Evolutionary conservation across 2,888 invertebrate species (phyloP).

Genomic region (Phyllotreta cruciferae): DNA sequence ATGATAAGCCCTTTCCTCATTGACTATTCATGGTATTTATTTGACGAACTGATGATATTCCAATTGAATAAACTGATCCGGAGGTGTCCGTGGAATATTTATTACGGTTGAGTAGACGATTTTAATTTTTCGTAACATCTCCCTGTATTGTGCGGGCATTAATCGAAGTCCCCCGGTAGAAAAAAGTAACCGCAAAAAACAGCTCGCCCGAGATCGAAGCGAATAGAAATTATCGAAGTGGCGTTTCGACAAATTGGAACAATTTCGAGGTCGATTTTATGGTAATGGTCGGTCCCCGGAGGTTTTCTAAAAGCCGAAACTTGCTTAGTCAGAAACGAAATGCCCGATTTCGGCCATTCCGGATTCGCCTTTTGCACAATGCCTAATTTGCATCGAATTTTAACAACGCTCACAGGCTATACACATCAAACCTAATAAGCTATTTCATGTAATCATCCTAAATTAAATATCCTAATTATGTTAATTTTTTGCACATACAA

Average conservation of each 20-base stretch:
- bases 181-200: conserved; percentile 18
- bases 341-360: conserved; percentile 29
- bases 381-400: conserved; percentile 24
- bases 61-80: conserved; percentile 51
- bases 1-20: conserved; percentile 49
- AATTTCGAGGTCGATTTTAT: conserved; percentile 49
- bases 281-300: conserved; percentile 52
- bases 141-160: background rate
- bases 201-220: background rate
- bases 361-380: conserved; percentile 19
- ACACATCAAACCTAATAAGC: background rate
- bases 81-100: conserved; percentile 41
- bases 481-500: no score
- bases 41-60: conserved; percentile 52
- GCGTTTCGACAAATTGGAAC: conserved; percentile 41
- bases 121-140: background rate
- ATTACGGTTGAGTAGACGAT: no score
- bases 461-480: background rate
- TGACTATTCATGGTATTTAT: conserved; percentile 53
- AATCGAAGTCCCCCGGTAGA: conserved; percentile 15
- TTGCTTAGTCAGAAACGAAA: conserved; percentile 52
- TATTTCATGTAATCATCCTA: conserved; percentile 5
- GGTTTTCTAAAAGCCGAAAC: conserved; percentile 47
- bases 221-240: conserved; percentile 31
- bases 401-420: no score